phyloP scores from a whole-genome alignment of 2,888 invertebrate genomes.

The Pachymerium ferrugineum region DNA sequence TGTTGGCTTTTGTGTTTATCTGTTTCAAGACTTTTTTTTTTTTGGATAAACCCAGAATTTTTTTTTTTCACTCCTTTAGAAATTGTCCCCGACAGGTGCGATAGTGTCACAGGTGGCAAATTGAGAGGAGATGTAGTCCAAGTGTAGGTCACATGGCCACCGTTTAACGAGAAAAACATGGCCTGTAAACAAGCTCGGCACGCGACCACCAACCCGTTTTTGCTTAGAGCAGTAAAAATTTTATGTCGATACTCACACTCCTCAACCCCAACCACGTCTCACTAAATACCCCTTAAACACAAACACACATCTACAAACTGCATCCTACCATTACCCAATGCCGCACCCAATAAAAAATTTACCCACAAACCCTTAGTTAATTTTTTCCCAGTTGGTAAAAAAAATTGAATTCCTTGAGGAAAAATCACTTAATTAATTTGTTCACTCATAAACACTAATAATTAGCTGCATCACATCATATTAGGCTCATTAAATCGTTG shows the following conservation, averaged over 20 bases:
- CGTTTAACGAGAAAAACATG: constrained; percentile 4
- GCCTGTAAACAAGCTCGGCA: constrained; percentile 8
- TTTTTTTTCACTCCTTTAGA: neutral
- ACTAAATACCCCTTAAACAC: constrained; percentile 16
- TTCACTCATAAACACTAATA: constrained; percentile 20
- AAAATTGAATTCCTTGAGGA: neutral
- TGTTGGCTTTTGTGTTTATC: too few species aligned
- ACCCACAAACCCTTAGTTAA: neutral
- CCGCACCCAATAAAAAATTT: too few species aligned
- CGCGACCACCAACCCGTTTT: neutral
- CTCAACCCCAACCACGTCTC: constrained; percentile 2
- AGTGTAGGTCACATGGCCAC: neutral
- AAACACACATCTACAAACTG: neutral
- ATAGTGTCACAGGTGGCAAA: neutral
- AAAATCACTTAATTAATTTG: constrained; percentile 20
- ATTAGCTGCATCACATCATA: neutral
- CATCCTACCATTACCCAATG: too few species aligned
- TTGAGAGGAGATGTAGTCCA: neutral
- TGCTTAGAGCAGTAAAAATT: constrained; percentile 12
- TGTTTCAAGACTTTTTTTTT: too few species aligned
- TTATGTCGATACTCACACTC: constrained; percentile 25
- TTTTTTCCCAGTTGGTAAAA: too few species aligned
- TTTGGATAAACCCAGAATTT: too few species aligned
- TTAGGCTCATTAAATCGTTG: neutral
- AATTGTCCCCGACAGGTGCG: neutral